Evolutionary conservation across 2,888 invertebrate species (phyloP).

Genomic region (Tanypteryx hageni): DNA sequence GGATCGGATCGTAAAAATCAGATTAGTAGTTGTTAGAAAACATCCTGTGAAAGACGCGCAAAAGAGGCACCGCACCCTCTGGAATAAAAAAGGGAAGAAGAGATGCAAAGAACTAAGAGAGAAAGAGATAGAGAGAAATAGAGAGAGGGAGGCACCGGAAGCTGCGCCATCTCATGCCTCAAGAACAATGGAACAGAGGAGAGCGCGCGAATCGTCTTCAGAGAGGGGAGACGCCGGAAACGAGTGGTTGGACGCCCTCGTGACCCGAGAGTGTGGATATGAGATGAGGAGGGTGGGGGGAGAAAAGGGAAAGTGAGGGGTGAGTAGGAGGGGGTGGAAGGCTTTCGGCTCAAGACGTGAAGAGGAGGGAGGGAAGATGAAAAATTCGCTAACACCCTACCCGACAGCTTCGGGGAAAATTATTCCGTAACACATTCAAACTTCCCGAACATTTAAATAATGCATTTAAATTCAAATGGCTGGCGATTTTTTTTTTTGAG

Average conservation of each 20-base stretch:
- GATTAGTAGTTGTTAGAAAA: neutral
- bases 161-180: neutral
- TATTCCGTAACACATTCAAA: neutral
- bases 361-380: neutral
- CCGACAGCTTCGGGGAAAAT: neutral
- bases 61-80: neutral
- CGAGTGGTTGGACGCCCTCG: neutral
- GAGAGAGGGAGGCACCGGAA: neutral
- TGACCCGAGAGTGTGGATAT: neutral
- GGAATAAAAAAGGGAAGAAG: neutral
- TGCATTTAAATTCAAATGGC: neutral
- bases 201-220: neutral
- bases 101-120: neutral
- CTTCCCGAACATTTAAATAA: neutral
- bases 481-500: neutral
- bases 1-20: neutral
- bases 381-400: neutral
- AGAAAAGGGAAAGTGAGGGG: neutral
- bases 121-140: neutral
- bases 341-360: neutral
- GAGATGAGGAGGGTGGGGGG: neutral
- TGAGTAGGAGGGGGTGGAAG: neutral
- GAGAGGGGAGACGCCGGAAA: neutral
- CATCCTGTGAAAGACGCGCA: neutral
- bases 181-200: slow-evolving; percentile 9